Conservation (phyloP, 1,140 invertebrate species). For the Diorhabda elongata region DNA sequence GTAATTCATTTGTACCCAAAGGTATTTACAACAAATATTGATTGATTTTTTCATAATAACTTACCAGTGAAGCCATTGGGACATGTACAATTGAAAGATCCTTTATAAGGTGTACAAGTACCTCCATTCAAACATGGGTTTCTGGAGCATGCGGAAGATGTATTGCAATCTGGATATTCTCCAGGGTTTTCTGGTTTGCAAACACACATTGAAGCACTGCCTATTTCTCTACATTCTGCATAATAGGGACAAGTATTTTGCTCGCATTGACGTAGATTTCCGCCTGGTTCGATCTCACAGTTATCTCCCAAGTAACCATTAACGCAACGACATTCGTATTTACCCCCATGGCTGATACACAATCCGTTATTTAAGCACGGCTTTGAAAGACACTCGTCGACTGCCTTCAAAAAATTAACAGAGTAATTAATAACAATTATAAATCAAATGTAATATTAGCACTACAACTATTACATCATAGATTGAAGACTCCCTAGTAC, state of each 20-base stretch:
- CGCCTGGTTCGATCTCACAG: conserved; percentile 53
- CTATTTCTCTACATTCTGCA: conserved; percentile 53
- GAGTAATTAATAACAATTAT: too few species aligned
- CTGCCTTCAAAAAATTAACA: conserved; percentile 34
- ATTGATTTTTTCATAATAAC: not conserved
- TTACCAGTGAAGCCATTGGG: conserved; percentile 65
- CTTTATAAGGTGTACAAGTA: conserved; percentile 52
- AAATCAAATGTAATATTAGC: too few species aligned
- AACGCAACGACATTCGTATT: conserved; percentile 54
- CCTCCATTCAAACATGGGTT: conserved; percentile 62
- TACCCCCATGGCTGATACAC: conserved; percentile 58
- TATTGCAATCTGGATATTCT: conserved; percentile 57
- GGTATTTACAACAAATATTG: too few species aligned
- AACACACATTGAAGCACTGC: conserved; percentile 55
- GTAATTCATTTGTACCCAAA: too few species aligned
- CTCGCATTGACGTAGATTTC: conserved; percentile 47
- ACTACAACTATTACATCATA: too few species aligned
- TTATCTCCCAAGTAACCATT: conserved; percentile 56
- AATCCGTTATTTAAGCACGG: conserved; percentile 65
- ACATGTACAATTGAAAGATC: conserved; percentile 67
- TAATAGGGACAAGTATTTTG: conserved; percentile 51
- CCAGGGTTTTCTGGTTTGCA: conserved; percentile 67
- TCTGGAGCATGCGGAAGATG: conserved; percentile 58
- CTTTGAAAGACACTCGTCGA: conserved; percentile 62
- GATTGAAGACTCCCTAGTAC: too few species aligned